phyloP scores from a whole-genome alignment of 2,113 vertebrate species.

The Larimichthys crocea region DNA sequence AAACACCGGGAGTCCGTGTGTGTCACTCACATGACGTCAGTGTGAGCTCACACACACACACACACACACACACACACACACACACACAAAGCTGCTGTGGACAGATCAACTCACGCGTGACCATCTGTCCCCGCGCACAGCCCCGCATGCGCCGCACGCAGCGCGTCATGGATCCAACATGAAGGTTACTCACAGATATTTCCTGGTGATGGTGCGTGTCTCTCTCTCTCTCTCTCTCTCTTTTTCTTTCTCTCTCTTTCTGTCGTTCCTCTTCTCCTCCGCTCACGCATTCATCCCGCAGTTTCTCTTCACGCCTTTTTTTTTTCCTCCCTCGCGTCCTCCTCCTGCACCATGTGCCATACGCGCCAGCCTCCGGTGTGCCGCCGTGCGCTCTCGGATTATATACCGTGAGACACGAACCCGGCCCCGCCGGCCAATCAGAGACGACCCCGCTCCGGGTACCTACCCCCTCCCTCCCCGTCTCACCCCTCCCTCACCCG shows the following conservation, averaged over 20 bases:
- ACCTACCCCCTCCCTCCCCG: too few species aligned
- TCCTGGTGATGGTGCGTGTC: neutral
- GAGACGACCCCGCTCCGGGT: neutral
- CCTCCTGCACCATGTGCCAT: neutral
- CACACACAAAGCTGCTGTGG: neutral
- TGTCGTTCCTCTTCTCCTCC: neutral
- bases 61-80: too few species aligned
- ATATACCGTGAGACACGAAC: neutral
- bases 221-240: too few species aligned
- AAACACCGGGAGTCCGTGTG: neutral
- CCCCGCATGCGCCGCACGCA: neutral
- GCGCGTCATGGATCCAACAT: neutral
- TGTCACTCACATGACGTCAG: neutral
- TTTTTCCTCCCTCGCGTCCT: neutral
- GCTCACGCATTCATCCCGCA: constrained; percentile 11
- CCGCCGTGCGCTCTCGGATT: neutral
- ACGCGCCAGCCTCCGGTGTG: neutral
- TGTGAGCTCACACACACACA: neutral
- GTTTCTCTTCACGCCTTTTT: neutral
- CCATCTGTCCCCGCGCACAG: neutral
- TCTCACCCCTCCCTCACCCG: neutral
- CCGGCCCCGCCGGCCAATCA: constrained; percentile 25
- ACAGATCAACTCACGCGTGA: neutral
- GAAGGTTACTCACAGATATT: constrained; percentile 38
- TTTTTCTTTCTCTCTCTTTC: neutral